These are phyloP conservation scores for Anorthoa munda DNA, from an alignment of 2,888 invertebrate genomes.

Conservation along the genomic window DNA sequence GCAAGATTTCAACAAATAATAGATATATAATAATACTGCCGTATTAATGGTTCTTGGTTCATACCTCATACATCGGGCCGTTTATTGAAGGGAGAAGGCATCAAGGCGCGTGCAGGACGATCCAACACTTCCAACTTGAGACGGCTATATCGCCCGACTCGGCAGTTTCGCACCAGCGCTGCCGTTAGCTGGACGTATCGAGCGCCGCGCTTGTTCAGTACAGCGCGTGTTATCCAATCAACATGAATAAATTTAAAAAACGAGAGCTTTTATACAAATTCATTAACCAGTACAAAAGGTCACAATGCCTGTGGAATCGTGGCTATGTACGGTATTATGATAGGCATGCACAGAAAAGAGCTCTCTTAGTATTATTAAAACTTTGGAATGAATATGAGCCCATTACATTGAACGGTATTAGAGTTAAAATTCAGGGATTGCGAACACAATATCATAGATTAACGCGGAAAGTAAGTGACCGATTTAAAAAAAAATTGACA, in stretches of 20 bases:
- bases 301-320: slow-evolving; percentile 34
- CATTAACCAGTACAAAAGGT: slow-evolving; percentile 30
- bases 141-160: slow-evolving; percentile 12
- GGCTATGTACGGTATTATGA: slow-evolving; percentile 19
- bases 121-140: neutral
- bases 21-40: too few species aligned
- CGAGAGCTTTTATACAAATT: slow-evolving; percentile 19
- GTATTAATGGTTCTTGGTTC: too few species aligned
- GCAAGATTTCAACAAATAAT: too few species aligned
- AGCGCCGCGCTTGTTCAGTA: neutral
- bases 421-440: slow-evolving; percentile 35
- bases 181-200: neutral
- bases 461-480: slow-evolving; percentile 40
- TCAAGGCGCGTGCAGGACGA: neutral
- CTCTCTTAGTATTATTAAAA: slow-evolving; percentile 22
- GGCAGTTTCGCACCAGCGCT: slow-evolving; percentile 24
- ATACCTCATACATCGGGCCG: neutral
- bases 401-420: neutral
- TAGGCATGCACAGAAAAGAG: neutral
- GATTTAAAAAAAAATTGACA: neutral
- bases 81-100: neutral
- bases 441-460: slow-evolving; percentile 31
- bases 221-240: neutral
- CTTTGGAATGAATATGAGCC: slow-evolving; percentile 31
- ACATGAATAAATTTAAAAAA: neutral